A percentile compares a stretch with the other conserved stretches of the same genome.
phyloP scores from a whole-genome alignment of 1,140 invertebrate genomes.

The Dolichoris vasculosae region DNA sequence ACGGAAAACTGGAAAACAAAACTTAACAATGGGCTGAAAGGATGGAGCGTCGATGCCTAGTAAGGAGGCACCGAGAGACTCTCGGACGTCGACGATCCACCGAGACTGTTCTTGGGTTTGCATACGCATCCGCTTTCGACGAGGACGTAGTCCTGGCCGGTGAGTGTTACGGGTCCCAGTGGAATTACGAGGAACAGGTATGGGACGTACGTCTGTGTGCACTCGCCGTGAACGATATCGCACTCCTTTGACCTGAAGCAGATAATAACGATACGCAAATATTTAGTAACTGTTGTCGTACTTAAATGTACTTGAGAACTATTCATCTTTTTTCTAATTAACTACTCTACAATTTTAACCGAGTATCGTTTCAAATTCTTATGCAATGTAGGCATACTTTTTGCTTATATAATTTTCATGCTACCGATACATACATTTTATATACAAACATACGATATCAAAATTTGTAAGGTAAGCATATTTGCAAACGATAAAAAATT shows the following conservation, averaged over 20 bases:
- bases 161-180: slow-evolving; percentile 90
- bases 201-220: slow-evolving; percentile 93
- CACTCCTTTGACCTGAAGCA: slow-evolving; percentile 85
- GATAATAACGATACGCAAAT: background rate
- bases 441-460: no score
- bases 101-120: slow-evolving; percentile 83
- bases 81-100: slow-evolving; percentile 1
- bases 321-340: no score
- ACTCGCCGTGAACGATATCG: slow-evolving; percentile 89
- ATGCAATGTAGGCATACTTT: no score
- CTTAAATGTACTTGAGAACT: no score
- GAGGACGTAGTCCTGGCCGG: slow-evolving; percentile 92
- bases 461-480: no score
- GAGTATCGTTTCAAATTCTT: no score
- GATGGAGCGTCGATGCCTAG: background rate
- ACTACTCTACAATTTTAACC: no score
- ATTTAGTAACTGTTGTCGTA: background rate
- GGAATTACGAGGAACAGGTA: slow-evolving; percentile 93
- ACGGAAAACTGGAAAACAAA: background rate
- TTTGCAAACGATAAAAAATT: background rate
- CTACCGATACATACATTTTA: no score
- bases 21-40: background rate
- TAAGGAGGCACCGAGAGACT: slow-evolving; percentile 25
- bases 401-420: no score
- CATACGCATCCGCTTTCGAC: slow-evolving; percentile 95